Evolutionary conservation across 1,140 invertebrate genomes (phyloP), one percentile per base, ranked within the genome.

Genomic region (Macrosteles quadrilineatus): DNA sequence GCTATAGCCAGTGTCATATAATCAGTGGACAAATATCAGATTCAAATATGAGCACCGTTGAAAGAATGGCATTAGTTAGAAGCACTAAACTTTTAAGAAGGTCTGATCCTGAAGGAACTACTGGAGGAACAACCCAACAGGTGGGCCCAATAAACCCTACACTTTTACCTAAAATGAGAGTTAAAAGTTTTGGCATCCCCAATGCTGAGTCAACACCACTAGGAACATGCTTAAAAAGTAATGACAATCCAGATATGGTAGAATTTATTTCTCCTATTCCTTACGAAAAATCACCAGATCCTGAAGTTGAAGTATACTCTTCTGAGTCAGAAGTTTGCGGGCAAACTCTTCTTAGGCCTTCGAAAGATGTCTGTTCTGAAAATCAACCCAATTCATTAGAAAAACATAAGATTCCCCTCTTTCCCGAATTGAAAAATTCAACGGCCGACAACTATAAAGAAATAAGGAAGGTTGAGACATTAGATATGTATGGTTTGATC

Each of bases 31-130:
- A 19, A 50, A 43, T 31, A 2, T 17, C 40, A 11, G 63, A 59
- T 36, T 11, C 31, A 3, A 29, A 43, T 12, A 72, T 87, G 1
- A 86, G 86, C 72, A 87, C 85, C 2, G 80, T 88, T 68, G 86
- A 88, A 76, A 83, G 84, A 71, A 82, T 88, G 72, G 86, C 85
- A 27, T 23, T 72, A 29, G 66, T 27, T 17, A 14, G 25, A 40
- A 64, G 80, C 0, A 78, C 77, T 1, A 77, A 77, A 25, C 40
- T 68, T 21, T 66, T 70, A 29, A 68, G 80, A 17, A 76, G 81
- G 72, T 72, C 80, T 9, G 81, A 82, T 71, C 82, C 82, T 0
- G 81, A 83, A 76, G 82, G 81, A 23, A 82, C 76, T 0, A 81
- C 79, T 0, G 73, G 59, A 76, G n/a, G n/a, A n/a, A n/a, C n/a